phyloP scores from a whole-genome alignment of 1,140 invertebrate genomes.

The Conopomorpha cramerella region DNA sequence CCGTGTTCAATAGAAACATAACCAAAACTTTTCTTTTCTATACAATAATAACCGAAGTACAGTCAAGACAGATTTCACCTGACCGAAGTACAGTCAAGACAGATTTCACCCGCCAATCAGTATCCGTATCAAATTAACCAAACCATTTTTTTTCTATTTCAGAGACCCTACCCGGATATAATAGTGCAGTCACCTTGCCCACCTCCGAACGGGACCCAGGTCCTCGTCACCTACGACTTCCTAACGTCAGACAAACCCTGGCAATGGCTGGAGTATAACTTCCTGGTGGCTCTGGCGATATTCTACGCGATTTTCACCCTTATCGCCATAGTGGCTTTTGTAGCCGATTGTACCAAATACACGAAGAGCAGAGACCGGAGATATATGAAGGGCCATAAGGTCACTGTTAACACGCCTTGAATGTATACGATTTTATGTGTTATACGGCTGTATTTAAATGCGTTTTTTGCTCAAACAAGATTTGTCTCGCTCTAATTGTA shows the following conservation, averaged over 20 bases:
- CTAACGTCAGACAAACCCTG: conserved; percentile 45
- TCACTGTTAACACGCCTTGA: conserved; percentile 49
- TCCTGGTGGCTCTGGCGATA: conserved; percentile 61
- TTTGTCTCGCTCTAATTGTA: no score
- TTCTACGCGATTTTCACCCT: conserved; percentile 64
- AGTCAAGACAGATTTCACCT: no score
- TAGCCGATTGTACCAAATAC: conserved; percentile 63
- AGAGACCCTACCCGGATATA: conserved; percentile 81
- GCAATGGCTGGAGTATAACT: conserved; percentile 59
- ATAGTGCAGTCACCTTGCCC: conserved; percentile 80
- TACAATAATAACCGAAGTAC: no score
- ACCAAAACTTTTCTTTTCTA: no score
- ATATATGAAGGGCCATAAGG: conserved; percentile 41
- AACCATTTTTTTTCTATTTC: conserved; percentile 17
- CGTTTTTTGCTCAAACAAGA: no score
- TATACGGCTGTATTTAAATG: no score
- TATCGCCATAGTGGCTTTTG: conserved; percentile 62
- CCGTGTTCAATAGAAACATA: no score
- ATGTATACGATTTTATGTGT: background rate
- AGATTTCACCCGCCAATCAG: no score
- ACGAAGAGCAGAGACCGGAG: conserved; percentile 32
- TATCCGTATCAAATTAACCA: background rate
- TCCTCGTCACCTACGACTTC: conserved; percentile 65
- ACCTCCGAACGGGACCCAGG: conserved; percentile 74
- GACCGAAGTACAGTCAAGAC: no score